phyloP scores from a whole-genome alignment of 1,140 invertebrate genomes.

The Tetragnatha versicolor region DNA sequence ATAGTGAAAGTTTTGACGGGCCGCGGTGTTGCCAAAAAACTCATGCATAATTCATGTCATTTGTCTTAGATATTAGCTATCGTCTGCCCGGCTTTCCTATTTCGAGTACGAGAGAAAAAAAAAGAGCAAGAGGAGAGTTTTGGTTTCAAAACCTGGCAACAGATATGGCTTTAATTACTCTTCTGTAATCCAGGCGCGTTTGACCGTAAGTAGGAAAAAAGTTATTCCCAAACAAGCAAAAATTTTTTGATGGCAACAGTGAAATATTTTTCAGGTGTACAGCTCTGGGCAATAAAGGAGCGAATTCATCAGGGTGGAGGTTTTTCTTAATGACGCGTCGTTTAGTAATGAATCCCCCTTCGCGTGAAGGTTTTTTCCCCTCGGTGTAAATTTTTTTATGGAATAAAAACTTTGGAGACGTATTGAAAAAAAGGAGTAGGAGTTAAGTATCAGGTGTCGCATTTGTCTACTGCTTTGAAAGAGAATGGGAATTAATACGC shows the following conservation, averaged over 20 bases:
- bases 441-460: too few species aligned
- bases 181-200: slow-evolving; percentile 51
- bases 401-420: too few species aligned
- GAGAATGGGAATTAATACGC: too few species aligned
- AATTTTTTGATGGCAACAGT: slow-evolving; percentile 12
- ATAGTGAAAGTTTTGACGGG: slow-evolving; percentile 52
- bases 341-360: slow-evolving; percentile 39
- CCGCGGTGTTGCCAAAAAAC: slow-evolving; percentile 49
- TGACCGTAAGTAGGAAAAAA: slow-evolving; percentile 32
- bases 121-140: not conserved
- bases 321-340: slow-evolving; percentile 33
- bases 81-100: slow-evolving; percentile 32
- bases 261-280: slow-evolving; percentile 49
- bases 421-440: too few species aligned
- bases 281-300: slow-evolving; percentile 20
- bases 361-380: too few species aligned
- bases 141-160: slow-evolving; percentile 43
- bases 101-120: slow-evolving; percentile 20
- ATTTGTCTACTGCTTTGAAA: too few species aligned
- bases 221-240: slow-evolving; percentile 1
- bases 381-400: too few species aligned
- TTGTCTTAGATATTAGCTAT: slow-evolving; percentile 55
- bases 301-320: slow-evolving; percentile 28
- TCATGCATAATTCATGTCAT: slow-evolving; percentile 56
- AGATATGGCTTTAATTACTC: slow-evolving; percentile 54